Conservation (phyloP, 2,888 invertebrate species). For the Volucella inflata region DNA sequence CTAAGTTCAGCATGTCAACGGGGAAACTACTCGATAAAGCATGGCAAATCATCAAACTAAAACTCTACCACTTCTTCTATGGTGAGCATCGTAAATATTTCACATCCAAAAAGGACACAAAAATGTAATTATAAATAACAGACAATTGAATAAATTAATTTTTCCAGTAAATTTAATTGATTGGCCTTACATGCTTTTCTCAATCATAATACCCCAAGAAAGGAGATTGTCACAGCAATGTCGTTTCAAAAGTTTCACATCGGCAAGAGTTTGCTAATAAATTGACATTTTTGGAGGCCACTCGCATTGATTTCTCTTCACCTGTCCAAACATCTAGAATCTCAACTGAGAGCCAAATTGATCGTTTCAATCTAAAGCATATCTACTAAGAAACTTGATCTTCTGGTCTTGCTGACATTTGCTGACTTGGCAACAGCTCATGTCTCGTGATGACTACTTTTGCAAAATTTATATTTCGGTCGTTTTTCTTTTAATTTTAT, state of each 20-base stretch:
- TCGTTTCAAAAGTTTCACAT: slow-evolving; percentile 4
- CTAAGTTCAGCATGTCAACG: too few relatives aligned
- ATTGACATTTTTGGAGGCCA: slow-evolving; percentile 62
- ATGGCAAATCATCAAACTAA: too few relatives aligned
- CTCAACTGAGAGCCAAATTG: not conserved
- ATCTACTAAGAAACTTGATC: slow-evolving; percentile 52
- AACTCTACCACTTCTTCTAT: too few relatives aligned
- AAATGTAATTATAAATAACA: too few relatives aligned
- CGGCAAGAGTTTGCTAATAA: slow-evolving; percentile 6
- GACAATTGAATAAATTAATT: too few relatives aligned
- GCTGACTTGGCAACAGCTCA: not conserved
- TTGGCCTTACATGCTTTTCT: slow-evolving; percentile 10
- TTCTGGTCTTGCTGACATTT: slow-evolving; percentile 34
- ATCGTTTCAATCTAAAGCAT: slow-evolving; percentile 2
- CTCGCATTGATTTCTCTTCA: slow-evolving; percentile 12
- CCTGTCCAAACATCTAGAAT: slow-evolving; percentile 19
- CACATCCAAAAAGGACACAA: too few relatives aligned
- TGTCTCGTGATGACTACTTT: not conserved
- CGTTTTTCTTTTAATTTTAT: slow-evolving; percentile 4
- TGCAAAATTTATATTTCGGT: slow-evolving; percentile 41
- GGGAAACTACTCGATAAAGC: too few relatives aligned
- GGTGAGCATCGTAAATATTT: too few relatives aligned
- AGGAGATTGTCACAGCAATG: slow-evolving; percentile 42
- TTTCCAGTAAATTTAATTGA: too few relatives aligned
- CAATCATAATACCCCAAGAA: slow-evolving; percentile 20